A percentile compares a stretch with the other conserved stretches of the same genome.
Conservation (phyloP, 2,113 vertebrate species). For the Oostethus manadensis region DNA sequence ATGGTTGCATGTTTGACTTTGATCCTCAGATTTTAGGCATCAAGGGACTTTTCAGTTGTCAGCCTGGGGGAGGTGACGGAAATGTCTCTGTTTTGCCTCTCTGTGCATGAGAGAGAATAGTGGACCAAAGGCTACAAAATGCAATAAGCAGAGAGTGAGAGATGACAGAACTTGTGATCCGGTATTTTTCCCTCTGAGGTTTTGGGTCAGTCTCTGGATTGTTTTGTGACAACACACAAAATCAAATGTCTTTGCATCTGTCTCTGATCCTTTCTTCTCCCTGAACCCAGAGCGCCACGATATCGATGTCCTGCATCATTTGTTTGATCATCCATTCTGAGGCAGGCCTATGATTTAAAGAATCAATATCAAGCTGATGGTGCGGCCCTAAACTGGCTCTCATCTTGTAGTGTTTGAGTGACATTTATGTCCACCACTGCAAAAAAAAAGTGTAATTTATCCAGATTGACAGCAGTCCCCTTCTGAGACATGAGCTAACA, state of each 20-base stretch:
- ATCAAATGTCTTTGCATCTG: constrained; percentile 43
- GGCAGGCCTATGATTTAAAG: constrained; percentile 46
- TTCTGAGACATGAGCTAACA: constrained; percentile 4
- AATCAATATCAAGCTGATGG: constrained; percentile 48
- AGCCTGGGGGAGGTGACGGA: constrained; percentile 55
- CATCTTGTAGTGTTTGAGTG: constrained; percentile 22
- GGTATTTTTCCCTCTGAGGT: constrained; percentile 40
- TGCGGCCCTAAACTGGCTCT: constrained; percentile 25
- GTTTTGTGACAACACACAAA: constrained; percentile 41
- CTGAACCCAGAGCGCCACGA: constrained; percentile 16
- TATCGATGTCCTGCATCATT: constrained; percentile 44
- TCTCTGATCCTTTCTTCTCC: constrained; percentile 32
- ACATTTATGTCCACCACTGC: constrained; percentile 18
- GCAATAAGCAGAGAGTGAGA: constrained; percentile 52
- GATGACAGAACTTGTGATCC: constrained; percentile 53
- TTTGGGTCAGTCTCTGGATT: constrained; percentile 30
- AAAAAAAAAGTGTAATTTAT: background rate
- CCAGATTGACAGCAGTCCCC: constrained; percentile 14
- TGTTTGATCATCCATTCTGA: constrained; percentile 41
- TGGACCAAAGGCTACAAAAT: constrained; percentile 24
- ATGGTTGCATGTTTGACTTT: constrained; percentile 59
- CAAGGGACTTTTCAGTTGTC: constrained; percentile 53
- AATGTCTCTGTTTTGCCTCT: constrained; percentile 60
- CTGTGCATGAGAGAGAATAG: constrained; percentile 24
- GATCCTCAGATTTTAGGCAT: constrained; percentile 59